phyloP scores from a whole-genome alignment of 35 echinoderm and acorn worm species.

The Lytechinus pictus region DNA sequence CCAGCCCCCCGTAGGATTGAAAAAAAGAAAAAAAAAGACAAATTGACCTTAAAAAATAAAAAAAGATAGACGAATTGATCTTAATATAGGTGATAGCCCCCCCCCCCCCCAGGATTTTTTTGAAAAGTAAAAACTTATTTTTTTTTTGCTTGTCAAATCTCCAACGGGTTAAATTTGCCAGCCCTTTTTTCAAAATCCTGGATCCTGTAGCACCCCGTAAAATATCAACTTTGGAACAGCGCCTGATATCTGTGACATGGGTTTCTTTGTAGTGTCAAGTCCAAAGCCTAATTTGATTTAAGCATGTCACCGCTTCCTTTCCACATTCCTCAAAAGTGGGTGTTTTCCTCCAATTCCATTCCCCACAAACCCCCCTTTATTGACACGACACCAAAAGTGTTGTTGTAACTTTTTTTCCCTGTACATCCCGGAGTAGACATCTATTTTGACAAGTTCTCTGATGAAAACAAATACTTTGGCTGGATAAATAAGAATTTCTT shows the following conservation, averaged over 20 bases:
- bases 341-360: not conserved
- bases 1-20: no score
- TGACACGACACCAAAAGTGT: not conserved
- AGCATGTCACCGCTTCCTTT: not conserved
- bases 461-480: not conserved
- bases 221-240: no score
- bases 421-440: not conserved
- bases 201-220: no score
- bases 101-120: no score
- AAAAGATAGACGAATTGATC: no score
- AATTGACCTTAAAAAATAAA: no score
- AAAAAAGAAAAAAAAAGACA: no score
- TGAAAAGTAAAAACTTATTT: no score
- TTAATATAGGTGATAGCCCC: no score
- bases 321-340: not conserved
- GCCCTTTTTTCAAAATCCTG: no score
- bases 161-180: no score
- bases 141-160: no score
- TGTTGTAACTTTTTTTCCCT: not conserved
- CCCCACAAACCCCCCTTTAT: not conserved
- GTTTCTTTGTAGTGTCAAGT: conserved; percentile 10
- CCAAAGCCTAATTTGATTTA: not conserved
- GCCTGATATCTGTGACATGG: not conserved
- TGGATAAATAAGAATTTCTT: not conserved
- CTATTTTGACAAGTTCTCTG: conserved; percentile 2